phyloP scores from a whole-genome alignment of 2,113 vertebrate genomes.

The Rhea pennata region DNA sequence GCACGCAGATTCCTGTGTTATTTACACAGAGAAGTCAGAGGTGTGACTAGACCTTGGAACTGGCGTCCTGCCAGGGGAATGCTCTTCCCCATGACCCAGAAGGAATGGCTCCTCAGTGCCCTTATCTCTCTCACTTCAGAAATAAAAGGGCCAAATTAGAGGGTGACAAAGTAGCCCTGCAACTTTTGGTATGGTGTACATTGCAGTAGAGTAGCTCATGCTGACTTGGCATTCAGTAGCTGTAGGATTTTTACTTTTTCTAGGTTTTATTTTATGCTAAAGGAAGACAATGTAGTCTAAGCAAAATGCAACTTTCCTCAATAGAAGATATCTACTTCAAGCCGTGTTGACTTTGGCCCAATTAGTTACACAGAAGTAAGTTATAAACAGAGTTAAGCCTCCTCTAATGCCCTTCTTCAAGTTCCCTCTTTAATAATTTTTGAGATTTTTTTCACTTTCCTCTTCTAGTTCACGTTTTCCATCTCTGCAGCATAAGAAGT shows the following conservation, averaged over 20 bases:
- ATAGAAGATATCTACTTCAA: not conserved
- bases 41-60: conserved; percentile 53
- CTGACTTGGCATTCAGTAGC: not conserved
- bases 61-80: conserved; percentile 24
- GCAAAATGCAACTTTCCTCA: not conserved
- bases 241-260: not conserved
- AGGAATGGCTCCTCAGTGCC: conserved; percentile 6
- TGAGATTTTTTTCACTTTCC: not conserved
- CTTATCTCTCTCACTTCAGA: conserved; percentile 63
- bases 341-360: not conserved
- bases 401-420: not conserved
- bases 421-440: not conserved
- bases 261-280: not conserved
- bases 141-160: conserved; percentile 40
- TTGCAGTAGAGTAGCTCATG: not conserved
- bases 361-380: not conserved
- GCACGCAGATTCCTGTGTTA: not conserved
- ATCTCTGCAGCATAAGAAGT: not conserved
- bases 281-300: not conserved
- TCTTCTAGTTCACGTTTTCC: not conserved
- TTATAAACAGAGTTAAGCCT: not conserved
- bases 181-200: not conserved
- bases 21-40: conserved; percentile 69
- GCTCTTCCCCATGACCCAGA: conserved; percentile 30
- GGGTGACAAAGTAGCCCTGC: conserved; percentile 43